Evolutionary conservation across 2,888 invertebrate species (phyloP), one percentile per base, ranked within the genome.

Genomic region (Orthosia gracilis): DNA sequence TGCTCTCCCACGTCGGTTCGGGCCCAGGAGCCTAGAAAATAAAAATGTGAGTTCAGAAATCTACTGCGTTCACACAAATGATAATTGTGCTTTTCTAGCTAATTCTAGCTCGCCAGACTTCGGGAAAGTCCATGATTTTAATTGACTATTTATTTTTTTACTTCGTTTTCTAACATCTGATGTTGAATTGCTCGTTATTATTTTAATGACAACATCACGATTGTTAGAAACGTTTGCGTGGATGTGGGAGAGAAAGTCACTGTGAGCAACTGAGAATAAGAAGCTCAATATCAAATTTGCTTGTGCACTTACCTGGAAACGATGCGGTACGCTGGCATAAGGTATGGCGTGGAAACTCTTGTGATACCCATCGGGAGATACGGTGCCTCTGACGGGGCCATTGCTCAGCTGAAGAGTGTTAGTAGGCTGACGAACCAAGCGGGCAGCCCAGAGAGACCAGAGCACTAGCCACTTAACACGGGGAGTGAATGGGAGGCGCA

Each of bases 361-460:
- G 57, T 93, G 87, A 2, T 91, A 85, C 26, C 95, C 95, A 57
- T 92, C 91, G 2, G 89, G 90, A 0, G 93, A 88, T 9, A 95
- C 77, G 17, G 80, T 71, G 3, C 94, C 95, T 23, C 94, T 88
- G 76, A 93, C 84, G 73, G 88, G 84, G 3, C 95, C 95, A n/a
- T 90, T 89, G 81, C 86, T 84, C 59, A 93, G 86, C 9, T 85
- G 88, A 79, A 95, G 82, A 61, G 88, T 85, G 23, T 71, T 59
- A 50, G 94, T 93, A 54, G 92, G 94, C 87, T 95, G 95, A n/a
- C 90, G 92, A 73, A 94, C 91, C 81, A 94, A 72, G 57, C 94
- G 89, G 1, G 91, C 92, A 15, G 92, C 92, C 94, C 95, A 94
- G 62, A 96, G 87, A 62, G 95, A 92, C 94, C 94, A 94, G 73